Evolutionary conservation across 2,113 vertebrate genomes (phyloP).

Genomic region (Pogonocichla stellata): DNA sequence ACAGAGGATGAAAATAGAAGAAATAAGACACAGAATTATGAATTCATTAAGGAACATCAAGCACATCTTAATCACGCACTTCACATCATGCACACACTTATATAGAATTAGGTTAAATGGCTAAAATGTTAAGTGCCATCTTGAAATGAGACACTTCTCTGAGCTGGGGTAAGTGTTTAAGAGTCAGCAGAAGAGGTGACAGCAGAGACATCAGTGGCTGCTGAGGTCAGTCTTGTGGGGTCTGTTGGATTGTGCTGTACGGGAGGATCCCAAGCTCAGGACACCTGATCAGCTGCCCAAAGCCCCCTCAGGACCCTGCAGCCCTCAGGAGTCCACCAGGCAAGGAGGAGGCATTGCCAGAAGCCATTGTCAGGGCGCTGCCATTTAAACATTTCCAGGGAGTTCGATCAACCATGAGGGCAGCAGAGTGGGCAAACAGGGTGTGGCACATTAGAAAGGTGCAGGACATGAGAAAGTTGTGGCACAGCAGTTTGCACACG

Average conservation of each 20-base stretch:
- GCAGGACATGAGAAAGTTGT: too few species aligned
- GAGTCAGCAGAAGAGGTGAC: accelerated
- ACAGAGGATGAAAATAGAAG: background rate
- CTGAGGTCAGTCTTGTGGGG: background rate
- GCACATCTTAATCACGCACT: background rate
- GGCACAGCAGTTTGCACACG: background rate
- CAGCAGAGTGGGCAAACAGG: background rate
- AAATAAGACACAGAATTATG: background rate
- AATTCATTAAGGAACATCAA: background rate
- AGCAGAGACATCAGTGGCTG: accelerated
- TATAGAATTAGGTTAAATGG: background rate
- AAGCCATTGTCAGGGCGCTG: accelerated
- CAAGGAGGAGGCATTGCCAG: background rate
- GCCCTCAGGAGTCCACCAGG: accelerated
- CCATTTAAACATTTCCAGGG: background rate
- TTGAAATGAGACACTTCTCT: background rate
- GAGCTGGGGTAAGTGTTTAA: background rate
- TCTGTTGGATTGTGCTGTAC: background rate
- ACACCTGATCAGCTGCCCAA: background rate
- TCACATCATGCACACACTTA: background rate
- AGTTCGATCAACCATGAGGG: accelerated
- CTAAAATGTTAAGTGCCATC: background rate
- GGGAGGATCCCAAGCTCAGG: background rate
- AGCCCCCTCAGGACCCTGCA: too few species aligned
- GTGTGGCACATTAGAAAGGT: too few species aligned